Evolutionary conservation across 2,113 vertebrate species (phyloP), one percentile per base, ranked within the genome.

Genomic region (Campylomormyrus tamandua): DNA sequence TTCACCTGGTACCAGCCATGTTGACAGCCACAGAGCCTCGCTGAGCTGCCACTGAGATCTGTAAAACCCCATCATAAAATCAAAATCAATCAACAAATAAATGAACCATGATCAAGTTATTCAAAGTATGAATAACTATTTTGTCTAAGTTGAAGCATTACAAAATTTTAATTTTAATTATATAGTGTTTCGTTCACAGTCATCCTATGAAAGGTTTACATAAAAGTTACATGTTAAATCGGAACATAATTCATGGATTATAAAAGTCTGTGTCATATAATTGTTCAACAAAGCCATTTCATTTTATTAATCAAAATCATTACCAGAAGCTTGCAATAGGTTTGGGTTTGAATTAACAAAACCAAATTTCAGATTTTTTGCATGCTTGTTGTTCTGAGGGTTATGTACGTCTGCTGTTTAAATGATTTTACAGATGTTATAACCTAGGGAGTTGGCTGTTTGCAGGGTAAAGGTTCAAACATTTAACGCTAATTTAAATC

Each of bases 341-440:
- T 77, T 19, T 35, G 31, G 15, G 13, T 17, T 35, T 58, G 52
- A 53, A 53, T 35, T 39, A 77, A 31, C 31, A 74, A 39, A 77
- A 77, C 70, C 70, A 77, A 39, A 77, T 77, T 39, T 77, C 70
- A 77, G 70, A 77, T 77, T 80, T 70, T 80, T 77, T 39, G 70
- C 35, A 77, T 35, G 17, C 39, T 39, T 77, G 9, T 74, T 74
- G 66, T 74, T 74, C 15, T 77, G 70, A 39, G 15, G 0, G 11
- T 42, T 42, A 42, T 42, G 31, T 19, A 19, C 5, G 15, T 17
- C 35, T 35, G 15, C 31, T 39, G 13, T 77, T 77, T 39, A 77
- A 39, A 77, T 39, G n/a, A 13, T 80, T 80, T 80, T 80, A 80
- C 74, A 80, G 31, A 80, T 42, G 74, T 80, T 42, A 42, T 42